Percentiles rank a stretch among this genome's conserved stretches.
These are phyloP conservation scores for Drosophila micromelanica DNA, from an alignment of 1,140 invertebrate genomes.

Conservation along the genomic window DNA sequence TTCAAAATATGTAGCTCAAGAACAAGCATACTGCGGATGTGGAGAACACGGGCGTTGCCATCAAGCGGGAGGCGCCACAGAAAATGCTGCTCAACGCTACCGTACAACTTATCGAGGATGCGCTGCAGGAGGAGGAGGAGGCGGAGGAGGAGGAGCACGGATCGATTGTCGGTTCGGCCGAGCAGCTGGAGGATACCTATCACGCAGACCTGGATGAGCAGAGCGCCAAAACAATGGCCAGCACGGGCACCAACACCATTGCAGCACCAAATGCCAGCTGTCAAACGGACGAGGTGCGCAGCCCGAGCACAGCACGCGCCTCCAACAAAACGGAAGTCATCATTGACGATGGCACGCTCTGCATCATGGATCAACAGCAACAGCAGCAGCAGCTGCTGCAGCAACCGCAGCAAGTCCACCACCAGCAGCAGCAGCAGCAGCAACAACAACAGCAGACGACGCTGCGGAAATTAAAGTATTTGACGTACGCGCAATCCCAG, in stretches of 20 bases:
- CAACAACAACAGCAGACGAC: slow-evolving; percentile 26
- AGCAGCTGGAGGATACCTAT: slow-evolving; percentile 3
- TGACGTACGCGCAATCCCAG: slow-evolving; percentile 12
- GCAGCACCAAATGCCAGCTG: slow-evolving; percentile 5
- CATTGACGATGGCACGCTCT: slow-evolving; percentile 50
- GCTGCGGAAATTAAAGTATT: slow-evolving; percentile 32
- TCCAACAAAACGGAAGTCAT: slow-evolving; percentile 36
- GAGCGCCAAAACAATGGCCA: slow-evolving; percentile 3
- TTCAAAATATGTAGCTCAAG: slow-evolving; percentile 19
- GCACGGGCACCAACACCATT: slow-evolving; percentile 11
- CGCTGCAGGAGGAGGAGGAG: slow-evolving; percentile 35
- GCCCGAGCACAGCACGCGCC: neutral
- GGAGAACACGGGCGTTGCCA: neutral
- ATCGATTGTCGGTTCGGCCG: neutral
- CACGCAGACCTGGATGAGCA: neutral
- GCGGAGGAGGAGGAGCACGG: slow-evolving; percentile 21
- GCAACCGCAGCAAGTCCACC: slow-evolving; percentile 13
- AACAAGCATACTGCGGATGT: slow-evolving; percentile 11
- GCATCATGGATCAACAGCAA: slow-evolving; percentile 38
- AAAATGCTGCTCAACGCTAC: slow-evolving; percentile 38
- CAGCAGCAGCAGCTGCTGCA: slow-evolving; percentile 20
- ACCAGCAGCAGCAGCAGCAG: slow-evolving; percentile 30
- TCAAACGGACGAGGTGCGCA: slow-evolving; percentile 20
- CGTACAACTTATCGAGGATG: slow-evolving; percentile 51
- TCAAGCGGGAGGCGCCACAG: slow-evolving; percentile 37